Conservation (phyloP, 2,888 invertebrate species). For the Sthenelais limicola region DNA sequence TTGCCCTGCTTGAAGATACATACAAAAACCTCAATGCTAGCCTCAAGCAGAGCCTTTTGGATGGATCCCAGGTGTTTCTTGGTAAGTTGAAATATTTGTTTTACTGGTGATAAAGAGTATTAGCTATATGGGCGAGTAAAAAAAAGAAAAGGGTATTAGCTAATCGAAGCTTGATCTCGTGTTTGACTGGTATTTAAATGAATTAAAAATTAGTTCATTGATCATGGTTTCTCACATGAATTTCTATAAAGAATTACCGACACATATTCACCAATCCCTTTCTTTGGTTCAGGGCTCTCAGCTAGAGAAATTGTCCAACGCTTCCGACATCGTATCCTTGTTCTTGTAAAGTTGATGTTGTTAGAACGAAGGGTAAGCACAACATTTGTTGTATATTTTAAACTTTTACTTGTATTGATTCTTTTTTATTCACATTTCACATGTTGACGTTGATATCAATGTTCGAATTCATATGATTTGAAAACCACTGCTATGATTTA, state of each 20-base stretch:
- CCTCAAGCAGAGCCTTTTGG: conserved; percentile 74
- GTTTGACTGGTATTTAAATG: background rate
- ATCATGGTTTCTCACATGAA: too few species aligned
- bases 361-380: conserved; percentile 80
- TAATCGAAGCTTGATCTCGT: background rate
- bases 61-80: conserved; percentile 78
- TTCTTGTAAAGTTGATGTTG: conserved; percentile 92
- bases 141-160: background rate
- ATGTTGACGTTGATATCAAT: conserved; percentile 5
- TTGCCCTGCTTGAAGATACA: conserved; percentile 84
- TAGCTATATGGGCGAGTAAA: background rate
- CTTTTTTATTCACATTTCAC: too few species aligned
- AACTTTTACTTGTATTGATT: too few species aligned
- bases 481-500: too few species aligned
- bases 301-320: conserved; percentile 84
- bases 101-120: background rate
- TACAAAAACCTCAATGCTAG: conserved; percentile 92
- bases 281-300: conserved; percentile 81
- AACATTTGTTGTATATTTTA: too few species aligned
- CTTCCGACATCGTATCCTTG: conserved; percentile 92
- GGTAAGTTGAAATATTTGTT: conserved; percentile 73
- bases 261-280: background rate
- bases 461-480: too few species aligned
- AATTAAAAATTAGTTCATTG: too few species aligned
- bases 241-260: too few species aligned